Percentiles rank a stretch among this genome's conserved stretches.
Evolutionary conservation across 1,140 invertebrate genomes (phyloP).

Genomic region (Rhagoletis zephyria): DNA sequence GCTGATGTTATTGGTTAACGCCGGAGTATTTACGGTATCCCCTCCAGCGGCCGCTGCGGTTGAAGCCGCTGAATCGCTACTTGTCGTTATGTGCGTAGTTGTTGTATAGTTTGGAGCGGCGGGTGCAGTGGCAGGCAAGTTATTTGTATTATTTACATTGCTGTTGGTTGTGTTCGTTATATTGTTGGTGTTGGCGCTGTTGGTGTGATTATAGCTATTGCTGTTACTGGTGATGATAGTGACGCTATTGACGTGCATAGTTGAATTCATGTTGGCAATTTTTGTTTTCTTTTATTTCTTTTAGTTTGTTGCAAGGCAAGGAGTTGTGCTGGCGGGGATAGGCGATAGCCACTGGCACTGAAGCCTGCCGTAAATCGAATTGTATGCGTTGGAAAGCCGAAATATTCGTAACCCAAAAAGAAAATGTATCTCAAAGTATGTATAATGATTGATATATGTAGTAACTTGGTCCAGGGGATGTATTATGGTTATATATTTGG

Average conservation of each 20-base stretch:
- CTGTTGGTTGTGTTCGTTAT: conserved; percentile 13
- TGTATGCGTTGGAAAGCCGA: neutral
- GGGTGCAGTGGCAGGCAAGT: conserved; percentile 7
- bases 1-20: neutral
- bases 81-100: conserved; percentile 21
- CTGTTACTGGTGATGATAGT: conserved; percentile 45
- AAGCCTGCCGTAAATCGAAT: neutral
- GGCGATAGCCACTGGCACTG: conserved; percentile 12
- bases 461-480: no score
- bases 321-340: neutral
- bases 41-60: neutral
- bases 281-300: conserved; percentile 17
- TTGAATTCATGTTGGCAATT: conserved; percentile 41
- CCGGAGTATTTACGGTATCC: neutral
- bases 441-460: no score
- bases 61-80: neutral
- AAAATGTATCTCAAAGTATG: no score
- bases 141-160: conserved; percentile 42
- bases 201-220: conserved; percentile 32
- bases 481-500: no score
- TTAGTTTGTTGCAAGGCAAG: neutral
- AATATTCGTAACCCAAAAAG: no score
- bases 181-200: conserved; percentile 19
- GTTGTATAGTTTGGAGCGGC: conserved; percentile 11
- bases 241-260: conserved; percentile 22